phyloP scores from a whole-genome alignment of 2,113 vertebrate species.

The Emydocephalus ijimae region DNA sequence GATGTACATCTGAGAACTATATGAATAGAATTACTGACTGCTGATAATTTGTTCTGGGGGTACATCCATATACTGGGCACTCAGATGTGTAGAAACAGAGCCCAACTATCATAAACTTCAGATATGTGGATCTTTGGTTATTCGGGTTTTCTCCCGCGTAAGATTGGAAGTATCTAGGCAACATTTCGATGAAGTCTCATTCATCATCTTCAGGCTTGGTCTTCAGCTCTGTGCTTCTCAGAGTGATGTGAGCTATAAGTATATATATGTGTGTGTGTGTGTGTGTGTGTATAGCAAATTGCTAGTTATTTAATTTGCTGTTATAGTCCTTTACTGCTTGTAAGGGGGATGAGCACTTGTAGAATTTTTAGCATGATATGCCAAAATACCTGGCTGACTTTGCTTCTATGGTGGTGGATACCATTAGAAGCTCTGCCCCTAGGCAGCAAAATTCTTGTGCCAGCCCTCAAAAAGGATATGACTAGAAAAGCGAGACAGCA shows the following conservation, averaged over 20 bases:
- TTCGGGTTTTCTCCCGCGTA: too few species aligned
- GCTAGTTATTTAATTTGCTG: background rate
- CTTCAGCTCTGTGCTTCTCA: too few species aligned
- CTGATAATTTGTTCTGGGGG: background rate
- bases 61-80: background rate
- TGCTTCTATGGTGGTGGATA: background rate
- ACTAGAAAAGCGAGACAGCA: background rate
- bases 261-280: too few species aligned
- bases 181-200: too few species aligned
- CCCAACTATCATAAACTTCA: background rate
- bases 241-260: too few species aligned
- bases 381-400: background rate
- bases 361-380: background rate
- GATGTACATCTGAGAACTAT: background rate
- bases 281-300: too few species aligned
- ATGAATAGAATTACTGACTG: background rate
- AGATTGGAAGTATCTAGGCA: too few species aligned
- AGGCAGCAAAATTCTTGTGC: background rate
- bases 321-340: background rate
- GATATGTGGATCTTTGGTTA: too few species aligned
- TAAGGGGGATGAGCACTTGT: background rate
- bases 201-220: too few species aligned
- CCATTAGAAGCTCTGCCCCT: background rate
- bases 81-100: background rate
- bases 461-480: background rate